Evolutionary conservation across 2,888 invertebrate species (phyloP).

Genomic region (Drosophila mimica): DNA sequence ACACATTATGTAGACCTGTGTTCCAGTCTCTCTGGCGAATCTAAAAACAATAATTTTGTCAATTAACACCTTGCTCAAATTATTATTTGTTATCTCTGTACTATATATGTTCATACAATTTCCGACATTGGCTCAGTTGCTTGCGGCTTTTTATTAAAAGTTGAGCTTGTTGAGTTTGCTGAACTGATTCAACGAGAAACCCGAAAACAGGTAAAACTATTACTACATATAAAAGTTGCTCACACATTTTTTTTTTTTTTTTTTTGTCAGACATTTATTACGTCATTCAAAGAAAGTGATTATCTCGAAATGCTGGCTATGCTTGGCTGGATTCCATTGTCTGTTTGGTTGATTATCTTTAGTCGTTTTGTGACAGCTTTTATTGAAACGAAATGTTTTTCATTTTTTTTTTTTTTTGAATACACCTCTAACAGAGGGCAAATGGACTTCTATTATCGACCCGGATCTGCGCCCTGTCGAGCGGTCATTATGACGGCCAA

Average conservation of each 20-base stretch:
- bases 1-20: not conserved
- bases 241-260: constrained; percentile 11
- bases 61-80: constrained; percentile 47
- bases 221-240: not conserved
- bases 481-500: constrained; percentile 88
- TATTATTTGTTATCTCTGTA: not conserved
- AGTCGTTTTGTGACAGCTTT: constrained; percentile 31
- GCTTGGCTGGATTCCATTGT: constrained; percentile 33
- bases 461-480: constrained; percentile 89
- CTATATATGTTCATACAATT: constrained; percentile 14
- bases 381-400: constrained; percentile 21
- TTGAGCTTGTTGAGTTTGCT: too few species aligned
- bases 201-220: constrained; percentile 9
- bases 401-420: constrained; percentile 6
- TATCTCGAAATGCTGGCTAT: constrained; percentile 21
- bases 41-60: constrained; percentile 16
- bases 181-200: constrained; percentile 3
- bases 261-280: constrained; percentile 24
- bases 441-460: constrained; percentile 88
- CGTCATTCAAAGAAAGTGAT: constrained; percentile 63
- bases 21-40: not conserved
- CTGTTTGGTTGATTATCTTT: constrained; percentile 17
- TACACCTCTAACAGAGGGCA: constrained; percentile 62
- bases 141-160: constrained; percentile 3
- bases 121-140: constrained; percentile 33